These are phyloP conservation scores for Oscheius sp. DNA, from an alignment of 2,888 invertebrate genomes.

Conservation along the genomic window DNA sequence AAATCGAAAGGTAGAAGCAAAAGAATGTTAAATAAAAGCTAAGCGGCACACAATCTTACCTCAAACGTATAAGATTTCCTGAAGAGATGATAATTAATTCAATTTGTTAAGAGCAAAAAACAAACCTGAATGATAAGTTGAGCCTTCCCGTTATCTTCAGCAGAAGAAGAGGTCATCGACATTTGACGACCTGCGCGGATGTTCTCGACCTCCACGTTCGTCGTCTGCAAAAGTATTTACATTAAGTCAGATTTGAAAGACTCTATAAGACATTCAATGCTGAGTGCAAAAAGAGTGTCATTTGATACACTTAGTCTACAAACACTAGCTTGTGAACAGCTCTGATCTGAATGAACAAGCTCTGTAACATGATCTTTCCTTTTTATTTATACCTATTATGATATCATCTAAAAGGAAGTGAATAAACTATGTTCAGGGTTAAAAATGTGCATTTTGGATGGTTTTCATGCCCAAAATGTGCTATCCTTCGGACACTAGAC, in stretches of 20 bases:
- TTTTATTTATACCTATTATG: too few species aligned
- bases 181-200: background rate
- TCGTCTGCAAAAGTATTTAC: too few species aligned
- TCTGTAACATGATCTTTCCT: too few species aligned
- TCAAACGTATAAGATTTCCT: slow-evolving; percentile 27
- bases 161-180: slow-evolving; percentile 16
- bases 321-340: too few species aligned
- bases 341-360: too few species aligned
- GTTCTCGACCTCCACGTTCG: slow-evolving; percentile 9
- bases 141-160: slow-evolving; percentile 19
- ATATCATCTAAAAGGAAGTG: too few species aligned
- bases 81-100: slow-evolving; percentile 1
- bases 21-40: background rate
- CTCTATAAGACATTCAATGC: too few species aligned
- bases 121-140: slow-evolving; percentile 24
- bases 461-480: too few species aligned
- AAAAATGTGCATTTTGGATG: background rate
- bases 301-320: too few species aligned
- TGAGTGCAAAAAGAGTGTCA: too few species aligned
- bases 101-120: background rate
- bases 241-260: too few species aligned
- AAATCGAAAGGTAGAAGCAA: background rate
- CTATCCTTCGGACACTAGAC: background rate
- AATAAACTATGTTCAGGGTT: background rate
- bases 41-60: slow-evolving; percentile 28